Evolutionary conservation across 1,140 invertebrate genomes (phyloP).

Genomic region (Atta colombica): DNA sequence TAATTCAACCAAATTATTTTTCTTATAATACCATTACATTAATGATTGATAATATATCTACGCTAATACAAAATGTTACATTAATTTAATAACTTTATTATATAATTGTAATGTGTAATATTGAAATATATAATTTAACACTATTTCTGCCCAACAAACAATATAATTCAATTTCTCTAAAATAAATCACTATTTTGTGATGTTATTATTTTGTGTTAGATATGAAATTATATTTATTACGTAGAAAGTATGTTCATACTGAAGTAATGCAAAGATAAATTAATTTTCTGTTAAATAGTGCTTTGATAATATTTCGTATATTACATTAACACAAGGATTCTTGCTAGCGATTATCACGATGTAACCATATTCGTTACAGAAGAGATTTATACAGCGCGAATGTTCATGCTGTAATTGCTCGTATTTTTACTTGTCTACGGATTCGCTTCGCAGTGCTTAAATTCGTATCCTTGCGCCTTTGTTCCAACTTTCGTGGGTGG

Average conservation of each 20-base stretch:
- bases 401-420: conserved; percentile 32
- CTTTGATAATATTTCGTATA: not conserved
- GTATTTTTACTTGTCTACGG: conserved; percentile 24
- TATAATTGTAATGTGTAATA: not conserved
- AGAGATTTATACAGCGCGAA: conserved; percentile 31
- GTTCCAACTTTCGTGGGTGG: conserved; percentile 30
- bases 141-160: not conserved
- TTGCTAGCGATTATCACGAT: conserved; percentile 5
- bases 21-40: too few species aligned
- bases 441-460: conserved; percentile 30
- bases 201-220: too few species aligned
- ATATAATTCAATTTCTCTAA: not conserved
- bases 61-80: not conserved
- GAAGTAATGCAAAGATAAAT: not conserved
- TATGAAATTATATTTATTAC: not conserved
- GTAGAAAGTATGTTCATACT: not conserved
- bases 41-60: too few species aligned
- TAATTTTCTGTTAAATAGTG: not conserved
- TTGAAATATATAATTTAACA: conserved; percentile 20
- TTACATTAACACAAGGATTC: not conserved
- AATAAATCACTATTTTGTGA: not conserved
- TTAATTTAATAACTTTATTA: not conserved
- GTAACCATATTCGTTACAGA: not conserved
- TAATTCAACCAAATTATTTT: too few species aligned
- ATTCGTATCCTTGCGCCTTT: conserved; percentile 55